phyloP scores from a whole-genome alignment of 2,888 invertebrate genomes.

The Iselma pallidipennis region DNA sequence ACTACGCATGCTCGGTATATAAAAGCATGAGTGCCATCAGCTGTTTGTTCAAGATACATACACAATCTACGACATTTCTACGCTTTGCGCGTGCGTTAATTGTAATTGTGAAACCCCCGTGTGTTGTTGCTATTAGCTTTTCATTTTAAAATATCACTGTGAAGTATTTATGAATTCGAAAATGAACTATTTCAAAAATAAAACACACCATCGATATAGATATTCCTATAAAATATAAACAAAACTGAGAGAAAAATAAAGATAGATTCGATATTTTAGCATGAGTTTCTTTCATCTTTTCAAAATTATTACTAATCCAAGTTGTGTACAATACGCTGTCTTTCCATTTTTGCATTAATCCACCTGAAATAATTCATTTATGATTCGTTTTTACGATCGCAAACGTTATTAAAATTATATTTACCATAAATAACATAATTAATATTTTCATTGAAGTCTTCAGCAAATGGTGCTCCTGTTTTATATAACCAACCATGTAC shows the following conservation, averaged over 20 bases:
- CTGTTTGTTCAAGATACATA: background rate
- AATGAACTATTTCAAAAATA: background rate
- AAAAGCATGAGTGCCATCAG: no score
- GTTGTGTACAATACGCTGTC: conserved; percentile 17
- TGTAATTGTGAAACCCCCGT: no score
- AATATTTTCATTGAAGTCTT: background rate
- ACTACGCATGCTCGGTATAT: no score
- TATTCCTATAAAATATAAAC: conserved; percentile 1
- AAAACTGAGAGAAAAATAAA: background rate
- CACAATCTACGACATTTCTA: background rate
- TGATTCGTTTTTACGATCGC: background rate
- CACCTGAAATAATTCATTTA: conserved; percentile 25
- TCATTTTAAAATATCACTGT: background rate
- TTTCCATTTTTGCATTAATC: conserved; percentile 33
- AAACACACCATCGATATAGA: background rate
- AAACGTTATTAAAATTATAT: no score
- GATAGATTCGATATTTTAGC: background rate
- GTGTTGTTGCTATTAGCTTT: background rate
- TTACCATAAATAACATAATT: background rate
- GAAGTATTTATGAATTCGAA: no score
- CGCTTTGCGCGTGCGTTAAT: background rate
- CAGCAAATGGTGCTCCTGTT: background rate
- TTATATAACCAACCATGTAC: no score
- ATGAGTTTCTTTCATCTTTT: background rate
- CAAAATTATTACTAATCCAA: conserved; percentile 12